phyloP scores from a whole-genome alignment of 1,140 invertebrate species.

The Danaus melanippus region DNA sequence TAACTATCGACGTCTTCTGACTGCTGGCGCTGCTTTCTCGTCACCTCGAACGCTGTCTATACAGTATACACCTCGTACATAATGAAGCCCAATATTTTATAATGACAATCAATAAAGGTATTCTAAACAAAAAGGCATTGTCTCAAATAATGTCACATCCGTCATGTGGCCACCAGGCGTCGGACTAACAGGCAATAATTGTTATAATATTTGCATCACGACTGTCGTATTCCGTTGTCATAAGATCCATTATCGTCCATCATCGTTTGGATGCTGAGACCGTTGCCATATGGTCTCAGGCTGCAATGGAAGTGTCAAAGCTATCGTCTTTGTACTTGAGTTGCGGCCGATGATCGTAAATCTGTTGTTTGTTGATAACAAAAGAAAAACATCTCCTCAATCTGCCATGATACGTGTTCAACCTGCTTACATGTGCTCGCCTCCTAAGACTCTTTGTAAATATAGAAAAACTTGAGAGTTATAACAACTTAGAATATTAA shows the following conservation, averaged over 20 bases:
- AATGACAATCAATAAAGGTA: too few relatives aligned
- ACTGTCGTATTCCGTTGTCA: constrained; percentile 17
- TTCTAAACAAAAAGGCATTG: too few relatives aligned
- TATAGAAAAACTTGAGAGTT: too few relatives aligned
- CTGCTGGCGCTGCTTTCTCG: too few relatives aligned
- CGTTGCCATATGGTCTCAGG: constrained; percentile 50
- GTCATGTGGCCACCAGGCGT: constrained; percentile 32
- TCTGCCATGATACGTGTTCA: constrained; percentile 10
- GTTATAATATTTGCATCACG: constrained; percentile 21
- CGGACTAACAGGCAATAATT: constrained; percentile 34
- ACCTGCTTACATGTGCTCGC: constrained; percentile 8
- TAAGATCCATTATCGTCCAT: constrained; percentile 13
- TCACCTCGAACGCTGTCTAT: too few relatives aligned
- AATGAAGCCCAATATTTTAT: too few relatives aligned
- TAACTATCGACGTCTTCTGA: too few relatives aligned
- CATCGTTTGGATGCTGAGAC: constrained; percentile 13
- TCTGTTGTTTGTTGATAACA: constrained; percentile 40
- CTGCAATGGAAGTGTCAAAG: constrained; percentile 41
- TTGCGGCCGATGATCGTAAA: constrained; percentile 35
- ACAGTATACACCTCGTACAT: too few relatives aligned
- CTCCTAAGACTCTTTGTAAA: too few relatives aligned
- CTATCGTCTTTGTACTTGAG: constrained; percentile 38
- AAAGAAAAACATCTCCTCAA: constrained; percentile 21
- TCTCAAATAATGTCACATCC: neutral
- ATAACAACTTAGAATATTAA: too few relatives aligned